Percentiles rank a stretch among this genome's conserved stretches.
Evolutionary conservation across 2,797 vertebrate species (phyloP).

Genomic region (Phoebastria nigripes): DNA sequence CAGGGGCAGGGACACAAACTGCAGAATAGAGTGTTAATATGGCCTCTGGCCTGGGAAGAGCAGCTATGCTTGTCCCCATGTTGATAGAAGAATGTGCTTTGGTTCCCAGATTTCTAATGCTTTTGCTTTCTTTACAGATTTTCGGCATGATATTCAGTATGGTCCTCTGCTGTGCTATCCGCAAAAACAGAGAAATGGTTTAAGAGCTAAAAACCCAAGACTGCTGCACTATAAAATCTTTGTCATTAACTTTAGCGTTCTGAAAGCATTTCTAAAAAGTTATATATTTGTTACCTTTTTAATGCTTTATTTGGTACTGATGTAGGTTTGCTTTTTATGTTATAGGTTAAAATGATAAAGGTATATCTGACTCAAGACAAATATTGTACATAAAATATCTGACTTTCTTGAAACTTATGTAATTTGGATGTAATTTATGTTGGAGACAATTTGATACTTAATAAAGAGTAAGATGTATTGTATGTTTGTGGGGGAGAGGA

Average conservation of each 20-base stretch:
- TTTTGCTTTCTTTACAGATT: conserved; percentile 75
- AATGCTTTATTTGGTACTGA: conserved; percentile 72
- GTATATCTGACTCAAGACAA: conserved; percentile 72
- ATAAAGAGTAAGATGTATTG: conserved; percentile 73
- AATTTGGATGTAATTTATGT: conserved; percentile 82
- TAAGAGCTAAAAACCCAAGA: conserved; percentile 59
- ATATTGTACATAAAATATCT: conserved; percentile 68
- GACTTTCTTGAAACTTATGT: conserved; percentile 57
- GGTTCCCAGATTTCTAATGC: neutral
- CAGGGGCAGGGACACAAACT: neutral
- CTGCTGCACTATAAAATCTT: conserved; percentile 40
- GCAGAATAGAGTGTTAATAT: neutral
- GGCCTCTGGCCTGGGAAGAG: neutral
- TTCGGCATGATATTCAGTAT: conserved; percentile 99
- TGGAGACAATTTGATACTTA: conserved; percentile 81
- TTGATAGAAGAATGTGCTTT: neutral
- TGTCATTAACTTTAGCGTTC: conserved; percentile 68
- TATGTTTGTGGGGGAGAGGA: neutral
- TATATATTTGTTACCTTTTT: conserved; percentile 73
- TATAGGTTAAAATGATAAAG: conserved; percentile 67
- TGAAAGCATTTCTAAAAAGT: conserved; percentile 73
- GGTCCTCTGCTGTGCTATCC: conserved; percentile 94
- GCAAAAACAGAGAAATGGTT: conserved; percentile 92
- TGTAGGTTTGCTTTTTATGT: conserved; percentile 71
- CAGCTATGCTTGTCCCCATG: neutral